Base-by-base conservation (phyloP, 2,113 vertebrate species). In the Artemisiospiza belli region DNA sequence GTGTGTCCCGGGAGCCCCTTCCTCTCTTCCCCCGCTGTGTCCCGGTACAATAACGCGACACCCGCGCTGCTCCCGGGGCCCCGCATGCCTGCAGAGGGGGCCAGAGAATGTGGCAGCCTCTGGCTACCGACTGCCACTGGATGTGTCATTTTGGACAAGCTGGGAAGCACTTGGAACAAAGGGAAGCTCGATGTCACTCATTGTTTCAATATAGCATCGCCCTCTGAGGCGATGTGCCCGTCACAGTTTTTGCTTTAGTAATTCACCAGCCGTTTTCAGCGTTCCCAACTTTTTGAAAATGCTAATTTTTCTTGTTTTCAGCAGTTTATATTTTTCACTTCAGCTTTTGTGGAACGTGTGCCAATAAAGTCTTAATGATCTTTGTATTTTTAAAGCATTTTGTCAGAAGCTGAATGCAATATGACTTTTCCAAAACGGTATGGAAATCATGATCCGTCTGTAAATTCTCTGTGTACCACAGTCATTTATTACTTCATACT, bases 401-500 rank as follows among this genome's bases (percentile, higher is more conserved):
- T 81, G 9, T 78, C 57, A 87, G 41, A 90, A 86, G 35, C 69
- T 77, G 67, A 96, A 94, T 39, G 57, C 64, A 86, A 58, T 87
- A 57, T 27, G 58, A 49, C 54, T 93, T 94, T 82, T 84, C 85
- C 73, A 92, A 96, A 95, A 96, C 3, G 43, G 69, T 84, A 72
- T 62, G 88, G 93, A 93, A 94, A 74, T 72, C 52, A 64, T 64
- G 68, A 95, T 87, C 90, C 83, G 39, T 95, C 90, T 96, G 90
- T 83, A 93, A 95, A 96, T 94, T 92, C 90, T 96, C 88, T 12
- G 1, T 87, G 73, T 70, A 94, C 95, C 95, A 68, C 95, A 96
- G 83, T 94, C 73, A 95, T 96, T 96, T 96, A 94, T 96, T 95
- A 93, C 94, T 96, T 96, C 95, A 94, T 89, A 92, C 77, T 87